Evolutionary conservation across 2,888 invertebrate species (phyloP), one percentile per base, ranked within the genome.

Genomic region (Macropis europaea): DNA sequence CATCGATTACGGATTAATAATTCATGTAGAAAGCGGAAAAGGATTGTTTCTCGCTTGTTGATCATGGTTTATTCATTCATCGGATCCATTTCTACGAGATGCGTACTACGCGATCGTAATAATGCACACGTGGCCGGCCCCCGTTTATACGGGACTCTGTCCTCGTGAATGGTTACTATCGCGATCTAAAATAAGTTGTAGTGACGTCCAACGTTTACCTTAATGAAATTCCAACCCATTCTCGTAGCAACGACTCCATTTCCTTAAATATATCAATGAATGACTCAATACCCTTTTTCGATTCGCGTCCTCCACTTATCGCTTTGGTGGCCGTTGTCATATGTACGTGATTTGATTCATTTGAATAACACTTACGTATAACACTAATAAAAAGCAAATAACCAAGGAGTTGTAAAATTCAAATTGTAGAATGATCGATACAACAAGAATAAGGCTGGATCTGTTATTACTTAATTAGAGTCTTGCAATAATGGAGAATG

Each of bases 41-140:
- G 9, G 28, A 52, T 47, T 34, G 50, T 52, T 28, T 28, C 61
- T 28, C 13, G 48, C 3, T 42, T 15, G 42, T 60, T 75, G n/a
- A n/a, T 75, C 42, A 71, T 43, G 34, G 17, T 11, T 30, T 34
- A 34, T 66, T 71, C 53, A 76, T 75, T 75, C 38, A 61, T 15
- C 0, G 48, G 32, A 17, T 54, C 53, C 13, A 76, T 64, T 60
- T 45, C 36, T 5, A 36, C 50, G 5, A 26, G 28, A 26, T 1
- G 15, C 26, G 42, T 34, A 40, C 19, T 15, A 26, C 11, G n/a
- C 43, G 50, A 30, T 43, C 43, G 61, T n/a, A 56, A 61, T 61
- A 42, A 38, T 38, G 5, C 40, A 22, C 43, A 48, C 34, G 50
- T 26, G 32, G 19, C 15, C 13, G 47, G 5, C 40, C 38, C n/a